Evolutionary conservation across 2,113 vertebrate genomes (phyloP).

Genomic region (Entomyzon cyanotis): DNA sequence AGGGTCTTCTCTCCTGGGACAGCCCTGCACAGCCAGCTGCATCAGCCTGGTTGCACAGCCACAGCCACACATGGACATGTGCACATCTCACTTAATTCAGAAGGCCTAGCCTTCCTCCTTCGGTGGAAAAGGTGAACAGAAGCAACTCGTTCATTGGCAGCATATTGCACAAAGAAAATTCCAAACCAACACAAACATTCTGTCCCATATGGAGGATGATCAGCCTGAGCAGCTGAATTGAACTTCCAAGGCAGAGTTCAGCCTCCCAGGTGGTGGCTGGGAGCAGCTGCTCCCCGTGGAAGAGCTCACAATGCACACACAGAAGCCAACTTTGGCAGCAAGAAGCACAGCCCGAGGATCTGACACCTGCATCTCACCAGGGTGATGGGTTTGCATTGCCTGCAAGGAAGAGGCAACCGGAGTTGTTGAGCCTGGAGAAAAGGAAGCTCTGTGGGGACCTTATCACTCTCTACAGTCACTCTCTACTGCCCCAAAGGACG

Average conservation of each 20-base stretch:
- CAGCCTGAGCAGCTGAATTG: background rate
- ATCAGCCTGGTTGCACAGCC: background rate
- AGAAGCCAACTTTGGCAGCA: rapidly evolving
- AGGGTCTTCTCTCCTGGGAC: rapidly evolving
- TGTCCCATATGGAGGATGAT: rapidly evolving
- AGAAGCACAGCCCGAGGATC: rapidly evolving
- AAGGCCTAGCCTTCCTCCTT: background rate
- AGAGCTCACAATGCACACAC: background rate
- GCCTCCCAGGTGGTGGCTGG: background rate
- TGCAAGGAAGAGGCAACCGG: background rate
- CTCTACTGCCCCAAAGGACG: background rate
- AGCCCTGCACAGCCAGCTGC: background rate
- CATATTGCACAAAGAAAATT: background rate
- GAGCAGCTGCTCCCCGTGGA: background rate
- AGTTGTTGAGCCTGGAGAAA: background rate
- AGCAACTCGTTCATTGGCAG: background rate
- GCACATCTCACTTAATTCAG: background rate
- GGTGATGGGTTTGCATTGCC: rapidly evolving
- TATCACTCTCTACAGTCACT: too few species aligned
- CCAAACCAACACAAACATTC: background rate
- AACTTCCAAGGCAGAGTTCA: background rate
- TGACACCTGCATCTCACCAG: background rate
- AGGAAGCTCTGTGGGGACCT: too few species aligned
- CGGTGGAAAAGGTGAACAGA: background rate
- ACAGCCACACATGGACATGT: rapidly evolving